Base-by-base conservation (phyloP, 2,797 vertebrate genomes). In the Adrianichthys oophorus region DNA sequence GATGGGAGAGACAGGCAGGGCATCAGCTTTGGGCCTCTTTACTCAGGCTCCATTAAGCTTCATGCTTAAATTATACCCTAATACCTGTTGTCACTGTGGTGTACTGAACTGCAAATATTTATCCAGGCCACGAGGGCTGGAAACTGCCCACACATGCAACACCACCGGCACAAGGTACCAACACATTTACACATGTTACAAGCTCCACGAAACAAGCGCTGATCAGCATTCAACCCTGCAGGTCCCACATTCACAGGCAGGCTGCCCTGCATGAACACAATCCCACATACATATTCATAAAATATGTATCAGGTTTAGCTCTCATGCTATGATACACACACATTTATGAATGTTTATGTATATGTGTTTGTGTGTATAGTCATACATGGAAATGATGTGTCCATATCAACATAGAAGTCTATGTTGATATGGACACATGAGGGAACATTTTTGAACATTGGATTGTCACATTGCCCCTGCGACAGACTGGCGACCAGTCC, bases 1-100 rank as follows among this genome's bases (percentile, higher is more conserved):
- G 80, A 85, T 72, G 76, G 64, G 65, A 85, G 82, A 82, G 86
- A 89, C 85, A 83, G 79, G 70, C 81, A 65, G 70, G 78, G 74
- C 77, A 76, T 72, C 75, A 60, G 80, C 87, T 85, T 83, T 47
- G 73, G 86, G 87, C 73, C 75, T 78, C 72, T 53, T 86, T 87
- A 85, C 83, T 87, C 66, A 40, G 86, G 90, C 86, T 88, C 87
- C 87, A 91, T 91, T 90, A 89, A 74, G 84, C 87, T 86, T 82
- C 68, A 70, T 66, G 71, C 82, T 79, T 54, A 85, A 83, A 89
- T 85, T 80, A 85, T 72, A 79, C 56, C 79, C 82, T 86, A 81
- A 89, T 91, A 91, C 86, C 87, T 91, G 88, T 88, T 87, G 87
- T 88, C 83, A 86, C 80, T 41, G 78, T 54, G 66, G 85, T 68